Base-by-base conservation (phyloP, 1,140 invertebrate genomes). In the Brachionus paranguensis region DNA sequence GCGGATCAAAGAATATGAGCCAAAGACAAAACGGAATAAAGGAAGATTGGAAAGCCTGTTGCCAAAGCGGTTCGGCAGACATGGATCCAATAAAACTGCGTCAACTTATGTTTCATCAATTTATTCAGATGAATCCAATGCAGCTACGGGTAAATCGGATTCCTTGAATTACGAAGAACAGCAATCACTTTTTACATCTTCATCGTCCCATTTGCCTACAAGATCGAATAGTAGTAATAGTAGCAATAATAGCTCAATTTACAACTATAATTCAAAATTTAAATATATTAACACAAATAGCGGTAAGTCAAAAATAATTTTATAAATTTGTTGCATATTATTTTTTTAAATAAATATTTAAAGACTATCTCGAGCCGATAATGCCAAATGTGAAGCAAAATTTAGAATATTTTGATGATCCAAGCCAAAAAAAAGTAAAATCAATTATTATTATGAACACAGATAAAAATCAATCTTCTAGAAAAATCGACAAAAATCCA, bases 361-460 rank as follows among this genome's bases (percentile, higher is more conserved):
- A 76, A 76, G 72, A 76, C 53, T 76, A 76, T 47, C 47, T 76
- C 20, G 43, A 76, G 50, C 72, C 72, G 27, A 50, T 76, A 27
- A 76, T 76, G 33, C 68, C 33, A 7, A 76, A 76, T 29, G 17
- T 76, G 27, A 76, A 76, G 20, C 72, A 76, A 50, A 76, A 76
- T 50, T 53, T 76, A 12, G 72, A 76, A 50, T 76, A 76, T 76
- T 76, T 76, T 27, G 68, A 43, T 72, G 33, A 72, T 41, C 17
- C 68, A 1, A 11, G 11, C 24, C 2, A 72, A 20, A 41, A 41
- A 43, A 14, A 37, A n/a, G 20, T 72, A 17, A 43, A 37, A 17
- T 41, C 33, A 72, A 72, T 20, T 14, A n/a, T 43, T 41, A 10
- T 72, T n/a, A 72, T 72, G 68, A 43, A 72, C 10, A 43, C 33